Evolutionary conservation across 2,113 vertebrate genomes (phyloP).

Genomic region (Tringa solitaria): DNA sequence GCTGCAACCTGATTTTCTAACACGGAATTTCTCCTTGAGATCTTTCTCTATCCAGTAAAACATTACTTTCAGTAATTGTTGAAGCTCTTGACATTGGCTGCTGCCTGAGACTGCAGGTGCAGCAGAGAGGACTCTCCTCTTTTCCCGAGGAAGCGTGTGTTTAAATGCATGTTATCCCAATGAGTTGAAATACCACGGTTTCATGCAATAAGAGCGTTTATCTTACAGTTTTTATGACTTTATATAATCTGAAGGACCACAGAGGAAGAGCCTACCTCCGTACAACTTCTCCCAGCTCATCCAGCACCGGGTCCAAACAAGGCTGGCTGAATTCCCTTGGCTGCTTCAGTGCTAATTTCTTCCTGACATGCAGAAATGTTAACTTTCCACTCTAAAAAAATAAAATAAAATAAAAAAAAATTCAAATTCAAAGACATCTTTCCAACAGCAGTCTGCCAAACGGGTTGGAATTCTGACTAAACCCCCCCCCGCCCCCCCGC

Average conservation of each 20-base stretch:
- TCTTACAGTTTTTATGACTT: too few relatives aligned
- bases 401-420: too few relatives aligned
- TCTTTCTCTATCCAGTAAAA: background rate
- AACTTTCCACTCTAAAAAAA: fast-evolving
- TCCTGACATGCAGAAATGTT: fast-evolving
- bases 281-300: fast-evolving
- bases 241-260: too few relatives aligned
- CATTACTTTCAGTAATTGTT: fast-evolving
- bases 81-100: background rate
- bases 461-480: background rate
- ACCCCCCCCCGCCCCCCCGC: too few relatives aligned
- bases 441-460: background rate
- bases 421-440: fast-evolving
- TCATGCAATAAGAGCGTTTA: background rate
- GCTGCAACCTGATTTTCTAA: background rate
- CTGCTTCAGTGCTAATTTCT: background rate
- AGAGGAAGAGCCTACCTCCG: background rate
- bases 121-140: background rate
- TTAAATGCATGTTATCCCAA: background rate
- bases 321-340: fast-evolving
- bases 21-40: background rate
- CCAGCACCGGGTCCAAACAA: too few relatives aligned
- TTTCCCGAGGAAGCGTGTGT: background rate
- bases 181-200: background rate
- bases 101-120: background rate